Conservation (phyloP, 1,140 invertebrate genomes). For the Frieseomelitta varia region DNA sequence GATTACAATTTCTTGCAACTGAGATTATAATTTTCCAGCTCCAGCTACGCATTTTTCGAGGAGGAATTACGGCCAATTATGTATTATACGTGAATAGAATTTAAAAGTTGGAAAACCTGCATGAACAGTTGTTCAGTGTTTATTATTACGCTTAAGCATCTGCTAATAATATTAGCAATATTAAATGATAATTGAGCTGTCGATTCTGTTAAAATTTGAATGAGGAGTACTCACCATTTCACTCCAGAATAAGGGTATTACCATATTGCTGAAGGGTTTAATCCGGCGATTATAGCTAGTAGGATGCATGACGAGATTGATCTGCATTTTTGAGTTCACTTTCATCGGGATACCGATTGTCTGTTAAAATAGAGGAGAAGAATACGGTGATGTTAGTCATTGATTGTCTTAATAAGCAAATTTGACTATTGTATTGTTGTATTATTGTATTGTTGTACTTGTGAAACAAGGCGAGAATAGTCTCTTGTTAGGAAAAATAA, state of each 20-base stretch:
- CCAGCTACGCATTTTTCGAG: neutral
- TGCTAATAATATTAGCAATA: neutral
- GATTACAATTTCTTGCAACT: neutral
- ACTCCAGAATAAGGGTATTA: conserved; percentile 86
- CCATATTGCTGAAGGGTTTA: conserved; percentile 83
- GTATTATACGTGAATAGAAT: too few species aligned
- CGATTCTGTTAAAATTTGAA: neutral
- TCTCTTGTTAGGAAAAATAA: neutral
- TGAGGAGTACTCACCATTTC: conserved; percentile 83
- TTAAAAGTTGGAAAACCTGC: neutral
- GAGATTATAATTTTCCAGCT: neutral
- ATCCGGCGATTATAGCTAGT: conserved; percentile 83
- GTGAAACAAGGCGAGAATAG: neutral
- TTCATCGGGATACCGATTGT: conserved; percentile 84
- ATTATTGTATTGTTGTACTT: neutral
- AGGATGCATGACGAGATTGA: conserved; percentile 85
- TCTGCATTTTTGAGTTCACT: conserved; percentile 85
- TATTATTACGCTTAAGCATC: neutral
- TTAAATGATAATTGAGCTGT: neutral
- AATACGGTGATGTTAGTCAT: neutral
- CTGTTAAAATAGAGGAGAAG: conserved; percentile 72
- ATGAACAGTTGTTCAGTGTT: neutral
- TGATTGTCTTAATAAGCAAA: neutral
- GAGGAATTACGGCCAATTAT: neutral
- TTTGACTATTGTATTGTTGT: too few species aligned